Evolutionary conservation across 2,888 invertebrate genomes (phyloP), one percentile per base, ranked within the genome.

Genomic region (Alcis repandata): DNA sequence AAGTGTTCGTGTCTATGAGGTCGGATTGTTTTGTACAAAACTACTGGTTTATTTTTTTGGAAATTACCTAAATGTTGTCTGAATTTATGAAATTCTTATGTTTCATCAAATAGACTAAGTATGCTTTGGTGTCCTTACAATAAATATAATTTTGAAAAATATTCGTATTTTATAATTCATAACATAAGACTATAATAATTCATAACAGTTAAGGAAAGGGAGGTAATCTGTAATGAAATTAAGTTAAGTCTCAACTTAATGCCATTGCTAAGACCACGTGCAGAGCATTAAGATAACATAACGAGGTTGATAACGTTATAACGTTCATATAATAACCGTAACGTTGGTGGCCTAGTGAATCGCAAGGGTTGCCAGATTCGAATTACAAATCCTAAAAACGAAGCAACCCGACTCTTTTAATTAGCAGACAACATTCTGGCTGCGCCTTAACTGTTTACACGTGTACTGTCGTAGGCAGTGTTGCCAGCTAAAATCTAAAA

Each of bases 341-440:
- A 67, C 68, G 78, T 80, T 75, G 82, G 80, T 79, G 80, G 82
- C 72, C 41, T 53, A 53, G 33, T 48, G 59, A 60, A 75, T 80
- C 81, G 75, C 82, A 76, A 79, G 77, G 79, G 80, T 77, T 73
- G 75, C 69, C 71, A 59, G 85, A 72, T 67, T 86, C 80, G 77
- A 70, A 77, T 87, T 85, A 85, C 89, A 87, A 88, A 27, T 27
- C 27, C 27, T 27, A 27, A 27, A 87, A 87, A 87, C 82, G 78
- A 82, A 82, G 79, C 76, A 79, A 80, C 78, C 68, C 67, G 76
- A 77, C 78, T 79, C 83, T 81, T 85, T 85, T 86, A 88, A 88
- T 90, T 89, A 86, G 84, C 80, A 63, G 63, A 59, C 61, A 63
- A 66, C 61, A 64, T 67, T 64, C 52, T 68, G 62, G 52, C 27